Conservation (phyloP, 2,113 vertebrate genomes). For the Oncorhynchus keta region DNA sequence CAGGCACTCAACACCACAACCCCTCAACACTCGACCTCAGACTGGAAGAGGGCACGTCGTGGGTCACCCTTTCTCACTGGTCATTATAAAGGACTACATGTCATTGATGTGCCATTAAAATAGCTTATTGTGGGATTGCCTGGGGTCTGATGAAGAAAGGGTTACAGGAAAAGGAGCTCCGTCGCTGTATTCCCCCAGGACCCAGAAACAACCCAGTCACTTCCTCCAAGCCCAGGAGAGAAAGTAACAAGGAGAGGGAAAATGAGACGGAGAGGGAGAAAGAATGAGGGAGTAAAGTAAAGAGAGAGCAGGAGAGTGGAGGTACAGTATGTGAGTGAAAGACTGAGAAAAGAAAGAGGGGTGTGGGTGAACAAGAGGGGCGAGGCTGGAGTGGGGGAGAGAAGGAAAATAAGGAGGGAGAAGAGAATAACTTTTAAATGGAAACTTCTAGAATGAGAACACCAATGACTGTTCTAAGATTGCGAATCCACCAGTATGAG, state of each 20-base stretch:
- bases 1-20: not conserved
- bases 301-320: slow-evolving; percentile 20
- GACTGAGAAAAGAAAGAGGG: slow-evolving; percentile 23
- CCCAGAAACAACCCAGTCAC: slow-evolving; percentile 68
- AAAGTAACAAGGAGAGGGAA: slow-evolving; percentile 44
- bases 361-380: slow-evolving; percentile 13
- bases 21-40: not conserved
- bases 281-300: slow-evolving; percentile 18
- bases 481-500: slow-evolving; percentile 46
- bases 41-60: not conserved
- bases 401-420: not conserved
- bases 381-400: not conserved
- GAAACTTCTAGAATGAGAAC: slow-evolving; percentile 63
- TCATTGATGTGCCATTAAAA: slow-evolving; percentile 17
- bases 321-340: slow-evolving; percentile 30
- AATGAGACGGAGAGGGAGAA: slow-evolving; percentile 14
- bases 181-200: slow-evolving; percentile 64
- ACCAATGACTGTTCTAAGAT: slow-evolving; percentile 41
- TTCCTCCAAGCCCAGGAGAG: slow-evolving; percentile 66
- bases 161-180: slow-evolving; percentile 76
- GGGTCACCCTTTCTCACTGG: not conserved
- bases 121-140: slow-evolving; percentile 8
- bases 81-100: not conserved
- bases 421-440: slow-evolving; percentile 36
- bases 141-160: slow-evolving; percentile 55